Evolutionary conservation across 2,888 invertebrate species (phyloP), one percentile per base, ranked within the genome.

Genomic region (Disparrhopalites patrizii): DNA sequence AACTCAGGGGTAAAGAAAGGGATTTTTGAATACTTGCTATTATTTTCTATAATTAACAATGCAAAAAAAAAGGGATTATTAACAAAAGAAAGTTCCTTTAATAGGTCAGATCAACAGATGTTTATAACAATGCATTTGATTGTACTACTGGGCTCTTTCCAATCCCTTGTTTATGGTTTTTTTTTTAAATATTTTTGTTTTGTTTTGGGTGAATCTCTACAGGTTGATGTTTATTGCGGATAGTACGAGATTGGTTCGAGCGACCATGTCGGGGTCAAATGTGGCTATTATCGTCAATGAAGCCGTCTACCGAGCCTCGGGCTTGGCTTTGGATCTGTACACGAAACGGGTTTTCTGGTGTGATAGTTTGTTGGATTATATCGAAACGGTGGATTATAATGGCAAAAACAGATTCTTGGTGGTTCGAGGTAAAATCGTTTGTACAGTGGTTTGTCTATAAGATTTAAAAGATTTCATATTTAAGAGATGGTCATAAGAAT

Each of bases 301-400:
- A 77, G 95, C 95, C 0, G 90, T 96, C 0, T 93, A 96, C 79
- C 91, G 93, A 79, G 96, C 96, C 0, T 90, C 91, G 1, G 95
- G 95, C 3, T 86, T 97, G 10, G 86, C 94, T 0, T 87, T 94
- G 0, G 97, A 98, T 79, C 87, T 91, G n/a, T 88, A 93, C 27
- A 87, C 90, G 0, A 87, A 90, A 76, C 82, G 97, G 57, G 87
- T 99, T 7, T 97, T 91, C 81, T 98, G 97, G 96, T 95, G 96
- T 77, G 98, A 99, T 79, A 91, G 93, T 0, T 82, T 95, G 15
- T 81, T 97, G 62, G 96, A 98, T 81, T 93, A 96, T 78, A 93
- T 99, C 70, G 96, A 97, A 78, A 92, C 94, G 0, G 91, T 95
- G 0, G 93, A 96, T 79, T 99, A 98, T 79, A 86, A 92, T 60